These are phyloP conservation scores for Drosophila dunni DNA, from an alignment of 1,140 invertebrate genomes.

Conservation along the genomic window DNA sequence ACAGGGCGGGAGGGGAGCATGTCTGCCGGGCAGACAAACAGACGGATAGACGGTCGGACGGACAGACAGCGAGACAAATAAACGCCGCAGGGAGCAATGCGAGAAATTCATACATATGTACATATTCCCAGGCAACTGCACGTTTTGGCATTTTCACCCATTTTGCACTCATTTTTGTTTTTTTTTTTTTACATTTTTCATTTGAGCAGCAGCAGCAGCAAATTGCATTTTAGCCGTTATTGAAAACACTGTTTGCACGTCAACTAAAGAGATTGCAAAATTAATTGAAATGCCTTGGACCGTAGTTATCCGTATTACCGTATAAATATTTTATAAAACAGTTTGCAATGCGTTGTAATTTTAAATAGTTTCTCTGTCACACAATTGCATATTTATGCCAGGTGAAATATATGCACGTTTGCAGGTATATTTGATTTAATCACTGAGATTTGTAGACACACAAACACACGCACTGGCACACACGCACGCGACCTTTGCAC, in stretches of 20 bases:
- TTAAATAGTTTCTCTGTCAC: constrained; percentile 16
- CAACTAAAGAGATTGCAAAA: constrained; percentile 66
- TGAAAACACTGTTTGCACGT: constrained; percentile 64
- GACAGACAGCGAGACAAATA: constrained; percentile 37
- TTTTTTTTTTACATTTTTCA: too few relatives aligned
- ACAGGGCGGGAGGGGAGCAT: not conserved
- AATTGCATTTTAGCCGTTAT: constrained; percentile 76
- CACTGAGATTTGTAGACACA: not conserved
- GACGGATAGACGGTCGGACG: constrained; percentile 9
- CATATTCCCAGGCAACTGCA: constrained; percentile 10
- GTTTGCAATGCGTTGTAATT: not conserved
- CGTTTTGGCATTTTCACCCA: constrained; percentile 34
- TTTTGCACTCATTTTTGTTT: too few relatives aligned
- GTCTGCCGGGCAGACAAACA: constrained; percentile 1
- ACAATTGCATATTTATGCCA: constrained; percentile 7
- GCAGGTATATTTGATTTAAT: not conserved
- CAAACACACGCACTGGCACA: not conserved
- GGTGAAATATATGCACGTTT: not conserved
- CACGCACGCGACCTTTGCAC: constrained; percentile 2
- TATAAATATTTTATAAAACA: constrained; percentile 1
- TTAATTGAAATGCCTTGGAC: constrained; percentile 65
- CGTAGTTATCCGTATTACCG: constrained; percentile 10
- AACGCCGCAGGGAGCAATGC: constrained; percentile 55
- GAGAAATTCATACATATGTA: constrained; percentile 19
- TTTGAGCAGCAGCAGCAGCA: constrained; percentile 32